Evolutionary conservation across 2,113 vertebrate genomes (phyloP), one percentile per base, ranked within the genome.

Genomic region (Gallinago paraguaiae): DNA sequence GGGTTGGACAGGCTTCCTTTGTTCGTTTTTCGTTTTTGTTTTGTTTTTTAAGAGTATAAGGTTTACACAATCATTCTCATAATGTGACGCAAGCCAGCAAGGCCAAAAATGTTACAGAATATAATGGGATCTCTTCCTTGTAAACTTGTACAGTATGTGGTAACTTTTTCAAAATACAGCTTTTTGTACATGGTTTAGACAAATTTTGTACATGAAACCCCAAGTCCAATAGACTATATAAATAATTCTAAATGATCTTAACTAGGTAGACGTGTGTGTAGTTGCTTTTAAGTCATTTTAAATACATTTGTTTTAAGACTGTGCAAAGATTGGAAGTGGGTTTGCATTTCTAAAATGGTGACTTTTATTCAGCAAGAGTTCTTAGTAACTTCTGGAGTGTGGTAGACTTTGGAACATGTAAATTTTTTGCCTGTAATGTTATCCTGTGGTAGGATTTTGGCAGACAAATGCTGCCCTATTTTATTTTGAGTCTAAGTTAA

Each of bases 91-190:
- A 98, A 98, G 98, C 98, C 98, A 98, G 98, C 98, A 98, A 98
- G 98, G 98, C 98, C 97, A 98, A 98, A 97, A 97, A 98, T 97
- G 95, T 96, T 97, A 98, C 97, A 98, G 98, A 98, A 98, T 97
- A 97, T 97, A 97, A 97, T 97, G 98, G 97, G 93, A 98, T 98
- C 96, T 98, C 98, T 98, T 98, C 98, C 98, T 98, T 99, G 98
- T 99, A 99, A 99, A 99, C 98, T 99, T 99, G 99, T 99, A 99
- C 98, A 99, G 98, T 98, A 98, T 87, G 96, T 98, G 98, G 97
- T 97, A 97, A 98, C 97, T 98, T 98, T 98, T 98, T 98, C 98
- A 98, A 98, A 98, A 98, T 96, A 98, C 98, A 98, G 97, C 98
- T 98, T 98, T 98, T 98, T 98, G 98, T 98, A 98, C 98, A 98